Percentiles rank a stretch among this genome's conserved stretches.
Conservation (phyloP, 2,113 vertebrate species). For the Ahaetulla prasina region DNA sequence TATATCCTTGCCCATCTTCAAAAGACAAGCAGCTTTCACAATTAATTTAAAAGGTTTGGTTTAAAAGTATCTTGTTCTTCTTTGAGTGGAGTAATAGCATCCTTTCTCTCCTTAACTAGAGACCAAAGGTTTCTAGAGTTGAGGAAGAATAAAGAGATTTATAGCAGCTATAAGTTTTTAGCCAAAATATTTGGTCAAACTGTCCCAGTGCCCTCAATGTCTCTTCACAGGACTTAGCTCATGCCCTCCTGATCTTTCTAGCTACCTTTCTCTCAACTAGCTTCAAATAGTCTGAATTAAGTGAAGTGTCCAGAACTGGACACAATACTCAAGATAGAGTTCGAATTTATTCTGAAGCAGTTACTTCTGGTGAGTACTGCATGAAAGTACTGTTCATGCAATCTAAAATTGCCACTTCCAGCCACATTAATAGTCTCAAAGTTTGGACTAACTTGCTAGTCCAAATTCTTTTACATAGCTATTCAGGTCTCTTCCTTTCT, state of each 20-base stretch:
- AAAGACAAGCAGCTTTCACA: not conserved
- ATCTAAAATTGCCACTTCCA: not conserved
- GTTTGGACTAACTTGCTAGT: not conserved
- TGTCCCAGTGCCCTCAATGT: not conserved
- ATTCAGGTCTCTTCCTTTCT: not conserved
- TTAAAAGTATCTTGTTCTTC: not conserved
- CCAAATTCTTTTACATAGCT: not conserved
- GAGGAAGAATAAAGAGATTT: not conserved
- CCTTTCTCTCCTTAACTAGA: slow-evolving; percentile 5
- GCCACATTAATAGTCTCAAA: not conserved
- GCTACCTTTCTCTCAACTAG: not conserved
- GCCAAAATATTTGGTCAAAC: not conserved
- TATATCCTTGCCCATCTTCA: not conserved
- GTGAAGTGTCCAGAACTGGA: not conserved
- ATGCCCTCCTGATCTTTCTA: not conserved
- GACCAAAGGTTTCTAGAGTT: not conserved
- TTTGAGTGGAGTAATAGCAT: not conserved
- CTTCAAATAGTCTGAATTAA: not conserved
- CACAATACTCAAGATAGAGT: not conserved
- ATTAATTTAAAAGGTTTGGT: not conserved
- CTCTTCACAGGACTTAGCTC: not conserved
- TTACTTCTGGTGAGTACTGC: not conserved
- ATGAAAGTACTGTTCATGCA: not conserved
- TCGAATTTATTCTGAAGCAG: not conserved
- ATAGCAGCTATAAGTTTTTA: not conserved